A percentile compares a stretch with the other conserved stretches of the same genome.
These are phyloP conservation scores for Andrena bicolor DNA, from an alignment of 2,888 invertebrate genomes.

Conservation along the genomic window DNA sequence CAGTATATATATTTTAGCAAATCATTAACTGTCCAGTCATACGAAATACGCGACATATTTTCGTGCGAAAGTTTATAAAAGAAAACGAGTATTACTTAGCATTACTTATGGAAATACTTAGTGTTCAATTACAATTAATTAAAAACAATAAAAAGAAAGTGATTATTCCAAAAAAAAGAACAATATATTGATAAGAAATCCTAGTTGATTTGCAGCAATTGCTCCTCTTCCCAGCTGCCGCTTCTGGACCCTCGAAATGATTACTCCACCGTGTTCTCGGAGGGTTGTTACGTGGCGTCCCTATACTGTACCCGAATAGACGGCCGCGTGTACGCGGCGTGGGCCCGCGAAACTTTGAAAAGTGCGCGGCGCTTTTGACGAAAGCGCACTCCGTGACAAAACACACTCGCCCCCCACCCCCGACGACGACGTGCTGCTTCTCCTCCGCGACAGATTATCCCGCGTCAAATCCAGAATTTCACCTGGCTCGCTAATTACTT, in stretches of 20 bases:
- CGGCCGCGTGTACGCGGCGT: not conserved
- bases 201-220: no score
- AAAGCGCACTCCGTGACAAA: not conserved
- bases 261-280: not conserved
- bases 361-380: constrained; percentile 8
- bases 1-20: no score
- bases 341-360: constrained; percentile 54
- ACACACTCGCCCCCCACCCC: not conserved
- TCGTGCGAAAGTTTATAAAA: no score
- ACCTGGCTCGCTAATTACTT: constrained; percentile 3
- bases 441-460: not conserved
- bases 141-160: no score
- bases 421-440: not conserved
- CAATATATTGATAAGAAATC: no score
- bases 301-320: not conserved
- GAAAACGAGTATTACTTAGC: no score
- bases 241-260: not conserved
- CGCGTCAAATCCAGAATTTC: not conserved
- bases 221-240: no score
- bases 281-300: not conserved
- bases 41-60: no score
- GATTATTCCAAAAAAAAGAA: no score
- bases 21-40: no score
- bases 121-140: no score
- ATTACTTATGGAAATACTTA: no score